Conservation (phyloP, 1,140 invertebrate species). For the Venturia canescens region DNA sequence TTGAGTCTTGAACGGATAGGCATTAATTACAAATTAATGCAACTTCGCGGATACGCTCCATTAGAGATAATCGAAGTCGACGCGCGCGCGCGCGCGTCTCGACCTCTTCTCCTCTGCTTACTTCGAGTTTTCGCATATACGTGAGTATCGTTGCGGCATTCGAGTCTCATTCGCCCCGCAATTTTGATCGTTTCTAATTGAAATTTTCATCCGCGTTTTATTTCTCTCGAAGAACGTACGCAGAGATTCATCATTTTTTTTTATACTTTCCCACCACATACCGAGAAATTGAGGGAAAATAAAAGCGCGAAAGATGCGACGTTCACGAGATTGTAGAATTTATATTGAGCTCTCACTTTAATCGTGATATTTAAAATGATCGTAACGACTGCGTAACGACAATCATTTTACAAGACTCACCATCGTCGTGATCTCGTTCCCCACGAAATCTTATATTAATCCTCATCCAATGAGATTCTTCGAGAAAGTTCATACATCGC, state of each 20-base stretch:
- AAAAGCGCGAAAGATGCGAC: constrained; percentile 31
- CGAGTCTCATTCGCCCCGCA: background rate
- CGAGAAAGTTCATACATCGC: no score
- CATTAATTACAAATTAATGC: constrained; percentile 72
- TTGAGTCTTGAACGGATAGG: constrained; percentile 23
- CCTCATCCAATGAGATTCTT: background rate
- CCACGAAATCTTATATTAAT: background rate
- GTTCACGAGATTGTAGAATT: background rate
- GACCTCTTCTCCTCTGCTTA: constrained; percentile 33
- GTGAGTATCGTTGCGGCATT: constrained; percentile 14
- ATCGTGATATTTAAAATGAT: constrained; percentile 20
- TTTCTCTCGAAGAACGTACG: background rate
- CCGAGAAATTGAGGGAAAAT: background rate
- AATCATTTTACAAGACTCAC: background rate
- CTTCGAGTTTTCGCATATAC: background rate
- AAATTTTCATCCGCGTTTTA: constrained; percentile 34
- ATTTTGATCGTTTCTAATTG: constrained; percentile 38
- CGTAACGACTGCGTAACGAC: background rate
- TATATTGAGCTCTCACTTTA: constrained; percentile 30
- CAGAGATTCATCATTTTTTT: constrained; percentile 7
- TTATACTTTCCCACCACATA: no score
- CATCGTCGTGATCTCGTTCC: background rate
- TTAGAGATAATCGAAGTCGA: constrained; percentile 64
- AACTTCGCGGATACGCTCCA: constrained; percentile 62
- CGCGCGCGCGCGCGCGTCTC: constrained; percentile 4